Evolutionary conservation across 2,113 vertebrate genomes (phyloP), one percentile per base, ranked within the genome.

Genomic region (Brachypteracias leptosomus): DNA sequence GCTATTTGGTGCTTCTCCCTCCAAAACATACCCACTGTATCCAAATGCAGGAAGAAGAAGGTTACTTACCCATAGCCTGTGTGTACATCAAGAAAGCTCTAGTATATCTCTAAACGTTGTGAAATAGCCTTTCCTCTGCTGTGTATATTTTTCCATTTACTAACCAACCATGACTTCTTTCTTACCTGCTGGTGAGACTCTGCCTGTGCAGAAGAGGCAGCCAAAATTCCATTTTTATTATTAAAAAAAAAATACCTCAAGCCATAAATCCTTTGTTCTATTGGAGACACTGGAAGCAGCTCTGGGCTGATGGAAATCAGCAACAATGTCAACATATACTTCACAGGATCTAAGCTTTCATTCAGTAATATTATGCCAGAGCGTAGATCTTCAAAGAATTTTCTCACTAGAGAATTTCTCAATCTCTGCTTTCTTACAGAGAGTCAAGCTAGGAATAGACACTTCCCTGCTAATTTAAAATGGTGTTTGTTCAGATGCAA

Each of bases 381-480:
- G 33, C 29, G 52, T 65, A 95, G 65, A 81, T 92, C 89, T 95
- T 93, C 86, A 96, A 97, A 95, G 70, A 81, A 81, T 89, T 74
- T 94, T 90, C 52, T 93, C 72, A 84, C 57, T 47, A 52, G 88
- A 90, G 82, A 71, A 77, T 96, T 96, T 96, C 85, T 74, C 72
- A 94, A 80, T 25, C 31, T 91, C 76, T 78, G 14, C 47, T 93
- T 80, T 92, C 68, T 71, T 94, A 84, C 25, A 66, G n/a, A 86
- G 26, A 79, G 9, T 63, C 42, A 84, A 76, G 35, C 72, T 92
- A 76, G 85, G 79, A 93, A 82, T 59, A 67, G 63, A 78, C 38
- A 15, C 7, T 91, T 93, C 72, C 54, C 51, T 12, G 0, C 85
- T 70, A 58, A 73, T 84, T 79, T 80, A 74, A 73, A 94, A 74